phyloP scores from a whole-genome alignment of 2,797 vertebrate genomes.

The Squalus acanthias region DNA sequence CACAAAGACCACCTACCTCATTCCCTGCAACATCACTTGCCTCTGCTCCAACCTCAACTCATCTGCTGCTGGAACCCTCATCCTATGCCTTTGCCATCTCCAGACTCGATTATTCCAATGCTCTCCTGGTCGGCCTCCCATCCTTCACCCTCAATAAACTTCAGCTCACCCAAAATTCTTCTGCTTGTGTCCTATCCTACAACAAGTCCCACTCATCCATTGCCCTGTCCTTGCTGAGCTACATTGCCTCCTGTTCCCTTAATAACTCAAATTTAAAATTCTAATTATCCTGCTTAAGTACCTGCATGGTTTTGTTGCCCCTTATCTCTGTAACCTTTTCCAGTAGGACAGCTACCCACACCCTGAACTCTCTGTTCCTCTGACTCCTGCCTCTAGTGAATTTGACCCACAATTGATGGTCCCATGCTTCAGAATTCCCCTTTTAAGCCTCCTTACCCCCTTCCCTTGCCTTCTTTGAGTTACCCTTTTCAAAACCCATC shows the following conservation, averaged over 20 bases:
- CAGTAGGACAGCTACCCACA: neutral
- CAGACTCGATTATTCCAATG: neutral
- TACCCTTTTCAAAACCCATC: neutral
- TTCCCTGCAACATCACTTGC: neutral
- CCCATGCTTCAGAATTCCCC: neutral
- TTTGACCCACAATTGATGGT: neutral
- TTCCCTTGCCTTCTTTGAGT: neutral
- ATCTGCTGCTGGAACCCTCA: neutral
- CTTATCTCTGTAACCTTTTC: neutral
- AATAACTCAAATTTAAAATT: neutral
- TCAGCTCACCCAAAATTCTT: neutral
- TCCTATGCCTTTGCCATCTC: neutral
- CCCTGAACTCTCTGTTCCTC: neutral
- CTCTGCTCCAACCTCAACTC: neutral
- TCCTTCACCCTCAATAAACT: neutral
- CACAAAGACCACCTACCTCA: neutral
- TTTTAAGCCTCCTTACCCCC: neutral
- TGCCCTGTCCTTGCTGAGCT: neutral
- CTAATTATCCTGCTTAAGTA: neutral
- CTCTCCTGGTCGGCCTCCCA: neutral
- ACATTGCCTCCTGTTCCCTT: neutral
- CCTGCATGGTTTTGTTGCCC: neutral
- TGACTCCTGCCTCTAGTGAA: neutral
- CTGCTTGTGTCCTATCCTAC: neutral
- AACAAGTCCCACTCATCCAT: neutral